A percentile compares a stretch with the other conserved stretches of the same genome.
These are phyloP conservation scores for Plutella xylostella DNA, from an alignment of 2,888 invertebrate genomes.

Conservation along the genomic window DNA sequence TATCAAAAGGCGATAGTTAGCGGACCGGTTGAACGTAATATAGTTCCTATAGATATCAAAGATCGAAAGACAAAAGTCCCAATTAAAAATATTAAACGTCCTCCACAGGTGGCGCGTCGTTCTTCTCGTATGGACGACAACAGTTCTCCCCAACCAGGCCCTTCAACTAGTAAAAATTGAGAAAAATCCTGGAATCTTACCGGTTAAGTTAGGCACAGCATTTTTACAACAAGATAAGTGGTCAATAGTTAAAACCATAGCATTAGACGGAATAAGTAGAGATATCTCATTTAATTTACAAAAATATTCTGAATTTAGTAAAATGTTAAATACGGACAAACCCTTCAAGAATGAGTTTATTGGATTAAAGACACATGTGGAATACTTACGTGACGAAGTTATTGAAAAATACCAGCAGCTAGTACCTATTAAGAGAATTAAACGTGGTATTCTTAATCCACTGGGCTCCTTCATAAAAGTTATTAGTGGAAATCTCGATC, in stretches of 20 bases:
- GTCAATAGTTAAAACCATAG: constrained; percentile 14
- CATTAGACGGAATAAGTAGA: constrained; percentile 13
- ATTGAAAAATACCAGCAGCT: constrained; percentile 13
- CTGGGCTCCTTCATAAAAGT: constrained; percentile 18
- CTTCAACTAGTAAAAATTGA: constrained; percentile 21
- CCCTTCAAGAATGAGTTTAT: background rate
- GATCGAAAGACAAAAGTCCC: constrained; percentile 16
- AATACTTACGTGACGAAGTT: constrained; percentile 12
- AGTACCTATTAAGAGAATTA: constrained; percentile 9
- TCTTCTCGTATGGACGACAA: constrained; percentile 7
- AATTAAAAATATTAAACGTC: constrained; percentile 20
- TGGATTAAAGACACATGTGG: constrained; percentile 12
- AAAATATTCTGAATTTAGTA: constrained; percentile 14
- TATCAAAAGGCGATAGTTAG: constrained; percentile 13
- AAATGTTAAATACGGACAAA: constrained; percentile 8
- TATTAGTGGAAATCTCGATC: constrained; percentile 21
- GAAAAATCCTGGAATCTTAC: no score
- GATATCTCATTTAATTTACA: background rate
- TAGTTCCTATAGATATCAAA: constrained; percentile 12
- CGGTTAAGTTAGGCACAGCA: constrained; percentile 15
- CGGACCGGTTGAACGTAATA: constrained; percentile 8
- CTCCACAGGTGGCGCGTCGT: constrained; percentile 19
- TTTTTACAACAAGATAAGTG: constrained; percentile 8
- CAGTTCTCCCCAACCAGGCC: constrained; percentile 12
- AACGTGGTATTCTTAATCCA: constrained; percentile 14